These are phyloP conservation scores for Augochlorella aurata DNA, from an alignment of 2,888 invertebrate genomes.

Conservation along the genomic window DNA sequence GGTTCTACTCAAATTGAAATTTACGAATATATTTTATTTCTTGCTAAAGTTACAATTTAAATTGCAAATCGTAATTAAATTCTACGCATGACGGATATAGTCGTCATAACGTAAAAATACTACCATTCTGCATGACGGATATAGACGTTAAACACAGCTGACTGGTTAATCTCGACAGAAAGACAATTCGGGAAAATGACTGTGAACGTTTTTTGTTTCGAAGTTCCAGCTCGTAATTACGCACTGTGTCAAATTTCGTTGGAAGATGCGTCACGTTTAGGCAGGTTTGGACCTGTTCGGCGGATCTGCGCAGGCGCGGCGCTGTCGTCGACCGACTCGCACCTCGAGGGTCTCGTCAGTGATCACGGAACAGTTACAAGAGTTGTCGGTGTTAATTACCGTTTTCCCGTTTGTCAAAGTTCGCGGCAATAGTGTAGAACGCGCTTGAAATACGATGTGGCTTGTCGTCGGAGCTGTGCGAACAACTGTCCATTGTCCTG, in stretches of 20 bases:
- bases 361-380: slow-evolving; percentile 36
- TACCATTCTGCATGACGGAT: no score
- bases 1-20: no score
- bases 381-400: slow-evolving; percentile 14
- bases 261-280: slow-evolving; percentile 1
- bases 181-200: slow-evolving; percentile 1
- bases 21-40: no score
- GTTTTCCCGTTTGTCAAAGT: not conserved
- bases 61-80: no score
- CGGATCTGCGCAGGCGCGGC: slow-evolving; percentile 33
- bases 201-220: not conserved
- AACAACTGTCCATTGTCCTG: slow-evolving; percentile 14
- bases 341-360: slow-evolving; percentile 30
- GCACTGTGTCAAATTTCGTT: slow-evolving; percentile 26
- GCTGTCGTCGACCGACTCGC: slow-evolving; percentile 27
- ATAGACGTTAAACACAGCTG: no score
- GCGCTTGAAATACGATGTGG: not conserved
- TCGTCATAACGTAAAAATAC: no score
- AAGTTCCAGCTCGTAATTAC: slow-evolving; percentile 18
- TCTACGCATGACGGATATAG: no score
- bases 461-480: not conserved
- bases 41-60: no score
- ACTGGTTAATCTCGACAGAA: slow-evolving; percentile 12
- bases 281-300: slow-evolving; percentile 25
- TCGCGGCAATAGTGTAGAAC: not conserved